Base-by-base conservation (phyloP, 1,140 invertebrate species). In the Aphaenogaster rudis region DNA sequence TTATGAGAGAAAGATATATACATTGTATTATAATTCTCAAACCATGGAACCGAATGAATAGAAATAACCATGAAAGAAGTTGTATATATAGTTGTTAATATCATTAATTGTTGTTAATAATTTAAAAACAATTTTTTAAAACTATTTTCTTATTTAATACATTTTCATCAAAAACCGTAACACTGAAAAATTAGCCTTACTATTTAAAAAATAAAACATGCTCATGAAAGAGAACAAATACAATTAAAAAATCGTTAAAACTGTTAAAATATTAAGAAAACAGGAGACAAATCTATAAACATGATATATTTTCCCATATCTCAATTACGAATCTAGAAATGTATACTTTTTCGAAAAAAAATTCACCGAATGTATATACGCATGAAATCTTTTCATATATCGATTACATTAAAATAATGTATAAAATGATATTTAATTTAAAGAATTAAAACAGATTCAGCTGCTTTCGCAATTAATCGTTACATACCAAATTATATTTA, bases 261-360 rank as follows among this genome's bases (percentile, higher is more conserved):
- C 8, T 74, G 28, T 28, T 28, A 28, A 39, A 39, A 74, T 57
- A 11, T 74, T 0, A 57, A 13, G 15, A 21, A 74, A 57, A 72
- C 11, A n/a, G 0, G 3, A 54, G 33, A 74, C 6, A 74, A 74
- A 74, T 36, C 28, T 39, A 74, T 74, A 74, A 74, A 74, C 9
- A 28, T 69, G 6, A 71, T 71, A 54, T 8, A 9, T 36, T 74
- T 52, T 21, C 33, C 0, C 9, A 42, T 42, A 28, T n/a, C 6
- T 28, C 33, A 50, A 7, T 52, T 33, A 17, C 11, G 11, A 61
- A 1, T 33, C 8, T 36, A 72, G 3, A 50, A 54, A 54, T 39
- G 5, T 57, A 15, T 21, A 76, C 7, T 21, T n/a, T 76, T 57
- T 76, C 3, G 5, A 3, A 71, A 50, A 71, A 50, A 52, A 72